Conservation (phyloP, 2,888 invertebrate species). For the Cheilosia vulpina region DNA sequence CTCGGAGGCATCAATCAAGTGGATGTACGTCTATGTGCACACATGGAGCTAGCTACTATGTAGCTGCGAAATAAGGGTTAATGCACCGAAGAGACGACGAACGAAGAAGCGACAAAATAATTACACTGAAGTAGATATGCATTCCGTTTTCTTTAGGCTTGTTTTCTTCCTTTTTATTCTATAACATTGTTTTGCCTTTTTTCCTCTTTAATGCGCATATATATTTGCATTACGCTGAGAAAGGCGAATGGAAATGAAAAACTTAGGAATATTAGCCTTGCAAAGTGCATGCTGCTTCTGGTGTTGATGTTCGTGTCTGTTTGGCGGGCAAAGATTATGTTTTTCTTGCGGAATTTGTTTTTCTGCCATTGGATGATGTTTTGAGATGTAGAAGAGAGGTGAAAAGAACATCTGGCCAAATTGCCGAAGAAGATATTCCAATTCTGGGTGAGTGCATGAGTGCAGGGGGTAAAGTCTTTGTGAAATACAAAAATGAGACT, state of each 20-base stretch:
- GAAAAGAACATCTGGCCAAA: slow-evolving; percentile 3
- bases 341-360: neutral
- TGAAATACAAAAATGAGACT: too few relatives aligned
- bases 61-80: slow-evolving; percentile 64
- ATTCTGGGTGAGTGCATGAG: neutral
- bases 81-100: slow-evolving; percentile 44
- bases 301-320: slow-evolving; percentile 59
- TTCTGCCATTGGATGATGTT: neutral
- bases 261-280: slow-evolving; percentile 45
- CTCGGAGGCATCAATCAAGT: slow-evolving; percentile 69
- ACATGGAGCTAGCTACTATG: slow-evolving; percentile 6
- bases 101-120: slow-evolving; percentile 58
- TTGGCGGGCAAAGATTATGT: slow-evolving; percentile 42
- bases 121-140: slow-evolving; percentile 51
- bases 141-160: slow-evolving; percentile 46
- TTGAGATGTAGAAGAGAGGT: neutral
- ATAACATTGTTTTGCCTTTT: slow-evolving; percentile 48
- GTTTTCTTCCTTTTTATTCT: slow-evolving; percentile 37
- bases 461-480: neutral
- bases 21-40: slow-evolving; percentile 36
- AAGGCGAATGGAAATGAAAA: neutral
- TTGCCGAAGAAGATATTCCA: neutral
- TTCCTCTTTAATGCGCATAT: slow-evolving; percentile 21
- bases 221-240: slow-evolving; percentile 38
- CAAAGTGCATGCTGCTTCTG: slow-evolving; percentile 38